Evolutionary conservation across 2,113 vertebrate genomes (phyloP).

Genomic region (Chloroceryle aenea): DNA sequence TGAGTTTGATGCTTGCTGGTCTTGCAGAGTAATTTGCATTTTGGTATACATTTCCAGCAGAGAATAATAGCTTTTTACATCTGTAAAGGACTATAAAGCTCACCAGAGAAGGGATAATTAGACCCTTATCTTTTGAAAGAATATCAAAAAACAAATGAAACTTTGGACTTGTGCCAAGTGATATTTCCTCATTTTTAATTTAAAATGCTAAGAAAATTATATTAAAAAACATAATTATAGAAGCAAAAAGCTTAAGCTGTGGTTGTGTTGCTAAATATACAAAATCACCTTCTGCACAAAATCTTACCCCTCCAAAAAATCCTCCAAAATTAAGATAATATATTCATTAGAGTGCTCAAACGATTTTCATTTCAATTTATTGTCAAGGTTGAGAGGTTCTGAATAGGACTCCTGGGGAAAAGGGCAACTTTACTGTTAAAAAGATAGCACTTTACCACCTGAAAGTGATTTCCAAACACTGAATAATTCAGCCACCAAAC

Average conservation of each 20-base stretch:
- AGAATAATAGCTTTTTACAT: not conserved
- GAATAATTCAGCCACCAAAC: not conserved
- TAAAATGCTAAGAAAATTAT: not conserved
- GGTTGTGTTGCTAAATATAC: slow-evolving; percentile 33
- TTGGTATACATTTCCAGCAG: not conserved
- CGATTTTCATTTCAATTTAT: slow-evolving; percentile 60
- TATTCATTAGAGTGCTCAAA: slow-evolving; percentile 52
- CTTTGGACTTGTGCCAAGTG: not conserved
- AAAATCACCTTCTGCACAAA: slow-evolving; percentile 35
- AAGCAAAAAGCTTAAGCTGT: slow-evolving; percentile 28
- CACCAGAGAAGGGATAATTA: not conserved
- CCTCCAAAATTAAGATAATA: slow-evolving; percentile 39
- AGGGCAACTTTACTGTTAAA: slow-evolving; percentile 28
- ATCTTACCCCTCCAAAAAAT: slow-evolving; percentile 30
- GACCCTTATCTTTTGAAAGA: not conserved
- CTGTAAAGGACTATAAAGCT: not conserved
- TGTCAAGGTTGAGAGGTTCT: slow-evolving; percentile 61
- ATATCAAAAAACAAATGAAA: not conserved
- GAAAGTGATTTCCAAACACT: slow-evolving; percentile 21
- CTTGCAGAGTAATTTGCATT: slow-evolving; percentile 4
- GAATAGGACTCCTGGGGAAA: slow-evolving; percentile 41
- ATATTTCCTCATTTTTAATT: not conserved
- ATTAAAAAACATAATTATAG: slow-evolving; percentile 3
- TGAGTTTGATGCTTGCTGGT: not conserved
- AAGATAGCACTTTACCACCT: slow-evolving; percentile 14